phyloP scores from a whole-genome alignment of 2,797 vertebrate genomes.

The Cossypha heuglini region DNA sequence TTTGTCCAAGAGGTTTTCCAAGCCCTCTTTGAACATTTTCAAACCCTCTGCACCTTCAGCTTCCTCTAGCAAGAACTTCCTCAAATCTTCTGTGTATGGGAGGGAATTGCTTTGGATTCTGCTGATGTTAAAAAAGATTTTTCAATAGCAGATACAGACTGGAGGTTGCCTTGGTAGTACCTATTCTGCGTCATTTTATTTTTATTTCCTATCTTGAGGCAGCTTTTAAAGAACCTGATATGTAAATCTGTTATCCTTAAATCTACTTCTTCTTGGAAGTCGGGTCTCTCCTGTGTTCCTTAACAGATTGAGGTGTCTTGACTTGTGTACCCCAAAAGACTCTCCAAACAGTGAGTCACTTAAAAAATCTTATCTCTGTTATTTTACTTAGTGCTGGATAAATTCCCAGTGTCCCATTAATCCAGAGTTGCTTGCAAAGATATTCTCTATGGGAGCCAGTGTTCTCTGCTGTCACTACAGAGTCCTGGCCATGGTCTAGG shows the following conservation, averaged over 20 bases:
- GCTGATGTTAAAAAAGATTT: neutral
- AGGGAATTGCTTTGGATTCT: neutral
- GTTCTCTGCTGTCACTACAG: neutral
- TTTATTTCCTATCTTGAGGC: neutral
- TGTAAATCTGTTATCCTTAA: neutral
- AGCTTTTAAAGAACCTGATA: constrained; percentile 17
- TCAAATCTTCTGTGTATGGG: rapidly evolving
- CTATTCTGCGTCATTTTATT: neutral
- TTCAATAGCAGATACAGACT: neutral
- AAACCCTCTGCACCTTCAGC: neutral
- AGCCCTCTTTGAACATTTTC: neutral
- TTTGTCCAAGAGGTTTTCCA: neutral
- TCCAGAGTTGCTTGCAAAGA: neutral
- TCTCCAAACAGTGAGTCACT: constrained; percentile 19
- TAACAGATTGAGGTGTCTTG: constrained; percentile 13
- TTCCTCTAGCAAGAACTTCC: neutral
- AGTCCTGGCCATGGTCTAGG: neutral
- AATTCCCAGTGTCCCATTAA: neutral
- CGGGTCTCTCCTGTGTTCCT: neutral
- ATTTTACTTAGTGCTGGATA: neutral
- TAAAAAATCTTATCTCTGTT: neutral
- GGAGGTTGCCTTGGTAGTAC: neutral
- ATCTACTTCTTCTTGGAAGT: constrained; percentile 13
- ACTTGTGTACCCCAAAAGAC: constrained; percentile 15
- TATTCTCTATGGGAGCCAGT: neutral